A percentile compares a stretch with the other conserved stretches of the same genome.
Conservation (phyloP, 2,113 vertebrate species). For the Raphicerus campestris region DNA sequence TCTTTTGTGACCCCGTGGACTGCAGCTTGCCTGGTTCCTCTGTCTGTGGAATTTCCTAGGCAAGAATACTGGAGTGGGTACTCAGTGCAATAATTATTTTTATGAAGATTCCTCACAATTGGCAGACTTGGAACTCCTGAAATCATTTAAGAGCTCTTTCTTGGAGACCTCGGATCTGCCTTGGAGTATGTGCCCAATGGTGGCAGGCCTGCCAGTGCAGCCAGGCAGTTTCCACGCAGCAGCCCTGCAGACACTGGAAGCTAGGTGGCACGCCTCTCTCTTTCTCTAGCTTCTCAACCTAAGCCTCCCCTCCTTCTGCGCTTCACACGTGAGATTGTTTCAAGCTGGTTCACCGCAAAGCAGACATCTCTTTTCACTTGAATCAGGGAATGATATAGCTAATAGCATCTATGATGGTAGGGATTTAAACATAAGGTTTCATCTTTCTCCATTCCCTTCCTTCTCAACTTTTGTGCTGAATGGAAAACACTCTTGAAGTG, state of each 20-base stretch:
- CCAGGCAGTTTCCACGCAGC: neutral
- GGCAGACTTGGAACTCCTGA: neutral
- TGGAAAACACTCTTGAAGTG: neutral
- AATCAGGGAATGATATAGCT: neutral
- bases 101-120: neutral
- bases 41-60: neutral
- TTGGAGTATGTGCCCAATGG: neutral
- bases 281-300: neutral
- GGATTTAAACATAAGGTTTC: neutral
- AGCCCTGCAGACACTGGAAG: neutral
- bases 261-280: neutral
- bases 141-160: neutral
- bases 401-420: neutral
- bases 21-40: neutral
- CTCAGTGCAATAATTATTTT: neutral
- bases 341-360: neutral
- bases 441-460: neutral
- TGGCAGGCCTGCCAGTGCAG: neutral
- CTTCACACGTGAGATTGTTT: neutral
- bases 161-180: neutral
- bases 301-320: neutral
- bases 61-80: neutral
- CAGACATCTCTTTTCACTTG: neutral
- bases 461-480: neutral
- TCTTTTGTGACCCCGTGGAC: neutral